Percentiles rank a stretch among this genome's conserved stretches.
These are phyloP conservation scores for Neria commutata DNA, from an alignment of 2,888 invertebrate genomes.

Conservation along the genomic window DNA sequence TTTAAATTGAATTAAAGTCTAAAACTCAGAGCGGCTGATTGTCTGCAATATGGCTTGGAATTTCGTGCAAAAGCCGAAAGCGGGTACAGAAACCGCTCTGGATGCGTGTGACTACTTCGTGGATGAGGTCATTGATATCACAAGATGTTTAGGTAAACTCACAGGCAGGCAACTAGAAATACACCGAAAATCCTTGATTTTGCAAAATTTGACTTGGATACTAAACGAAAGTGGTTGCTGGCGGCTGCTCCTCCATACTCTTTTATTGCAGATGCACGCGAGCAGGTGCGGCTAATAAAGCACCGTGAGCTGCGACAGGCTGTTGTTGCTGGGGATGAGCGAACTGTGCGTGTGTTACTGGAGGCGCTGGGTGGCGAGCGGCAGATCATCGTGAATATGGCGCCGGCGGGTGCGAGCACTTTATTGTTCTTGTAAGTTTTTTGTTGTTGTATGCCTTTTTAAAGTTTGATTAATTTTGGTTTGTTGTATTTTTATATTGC, in stretches of 20 bases:
- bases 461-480: not conserved
- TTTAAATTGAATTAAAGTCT: not conserved
- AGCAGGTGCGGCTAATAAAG: slow-evolving; percentile 74
- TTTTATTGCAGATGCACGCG: slow-evolving; percentile 62
- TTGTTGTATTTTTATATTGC: not conserved
- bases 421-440: slow-evolving; percentile 81
- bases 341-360: slow-evolving; percentile 71
- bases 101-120: slow-evolving; percentile 75
- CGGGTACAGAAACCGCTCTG: slow-evolving; percentile 68
- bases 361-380: slow-evolving; percentile 71
- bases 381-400: slow-evolving; percentile 81
- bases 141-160: slow-evolving; percentile 63
- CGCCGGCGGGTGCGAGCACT: slow-evolving; percentile 87
- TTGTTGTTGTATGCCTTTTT: not conserved
- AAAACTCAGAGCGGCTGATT: not conserved
- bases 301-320: slow-evolving; percentile 80
- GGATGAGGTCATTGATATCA: slow-evolving; percentile 70
- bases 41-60: slow-evolving; percentile 57
- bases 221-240: too few species aligned
- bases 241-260: too few species aligned
- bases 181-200: too few species aligned
- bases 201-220: not conserved
- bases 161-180: not conserved
- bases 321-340: slow-evolving; percentile 74
- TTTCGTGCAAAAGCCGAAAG: slow-evolving; percentile 57